Evolutionary conservation across 2,113 vertebrate species (phyloP).

Genomic region (Chloropsis cyanopogon): DNA sequence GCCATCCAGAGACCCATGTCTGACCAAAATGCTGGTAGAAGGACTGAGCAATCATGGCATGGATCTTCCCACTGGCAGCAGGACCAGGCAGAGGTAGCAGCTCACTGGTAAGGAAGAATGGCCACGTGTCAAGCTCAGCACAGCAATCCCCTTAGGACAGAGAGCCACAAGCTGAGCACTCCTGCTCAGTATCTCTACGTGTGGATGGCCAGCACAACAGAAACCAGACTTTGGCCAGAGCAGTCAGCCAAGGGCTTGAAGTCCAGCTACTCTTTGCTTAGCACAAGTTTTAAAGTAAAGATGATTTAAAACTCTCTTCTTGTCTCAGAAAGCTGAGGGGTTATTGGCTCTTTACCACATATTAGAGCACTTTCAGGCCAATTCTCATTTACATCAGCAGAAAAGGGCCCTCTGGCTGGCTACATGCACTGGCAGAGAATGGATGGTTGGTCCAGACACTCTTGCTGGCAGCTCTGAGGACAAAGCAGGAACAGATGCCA

Average conservation of each 20-base stretch:
- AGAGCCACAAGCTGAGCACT: neutral
- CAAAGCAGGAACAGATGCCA: constrained; percentile 49
- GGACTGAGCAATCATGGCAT: accelerated
- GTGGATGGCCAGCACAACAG: neutral
- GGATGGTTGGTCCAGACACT: constrained; percentile 30
- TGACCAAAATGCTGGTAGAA: neutral
- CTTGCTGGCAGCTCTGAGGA: neutral
- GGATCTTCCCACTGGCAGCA: neutral
- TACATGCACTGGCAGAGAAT: neutral
- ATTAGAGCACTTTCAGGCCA: constrained; percentile 4
- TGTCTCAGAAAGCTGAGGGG: neutral
- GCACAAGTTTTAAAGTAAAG: neutral
- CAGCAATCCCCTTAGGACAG: neutral
- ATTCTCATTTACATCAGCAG: constrained; percentile 28
- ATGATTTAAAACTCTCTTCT: constrained; percentile 24
- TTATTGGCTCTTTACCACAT: neutral
- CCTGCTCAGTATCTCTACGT: neutral
- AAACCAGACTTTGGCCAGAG: neutral
- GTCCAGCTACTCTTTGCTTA: neutral
- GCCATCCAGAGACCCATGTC: neutral
- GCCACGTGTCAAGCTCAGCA: neutral
- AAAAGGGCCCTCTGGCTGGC: constrained; percentile 38
- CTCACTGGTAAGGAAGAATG: neutral
- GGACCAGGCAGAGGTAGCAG: neutral
- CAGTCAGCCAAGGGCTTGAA: neutral